These are phyloP conservation scores for Hydrocynus forskahlii DNA, from an alignment of 2,797 vertebrate genomes.

Conservation along the genomic window DNA sequence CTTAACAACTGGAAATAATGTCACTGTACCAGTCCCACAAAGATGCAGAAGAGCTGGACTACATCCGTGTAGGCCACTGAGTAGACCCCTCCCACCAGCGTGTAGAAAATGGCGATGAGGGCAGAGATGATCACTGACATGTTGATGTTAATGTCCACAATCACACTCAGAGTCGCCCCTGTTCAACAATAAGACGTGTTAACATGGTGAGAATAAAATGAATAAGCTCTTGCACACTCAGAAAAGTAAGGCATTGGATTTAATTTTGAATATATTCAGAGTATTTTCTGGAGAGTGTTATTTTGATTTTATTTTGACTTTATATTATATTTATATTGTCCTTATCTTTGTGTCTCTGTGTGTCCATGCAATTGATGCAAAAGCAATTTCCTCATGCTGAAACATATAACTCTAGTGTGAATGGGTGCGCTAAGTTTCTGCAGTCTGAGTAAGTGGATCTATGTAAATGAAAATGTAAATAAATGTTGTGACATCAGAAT, in stretches of 20 bases:
- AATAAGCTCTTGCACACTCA: background rate
- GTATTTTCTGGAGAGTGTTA: too few species aligned
- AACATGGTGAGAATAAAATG: background rate
- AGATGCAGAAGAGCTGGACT: conserved; percentile 97
- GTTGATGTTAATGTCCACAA: conserved; percentile 90
- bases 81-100: conserved; percentile 92
- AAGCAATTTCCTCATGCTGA: too few species aligned
- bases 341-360: too few species aligned
- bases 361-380: too few species aligned
- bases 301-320: too few species aligned
- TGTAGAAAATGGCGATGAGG: conserved; percentile 93
- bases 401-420: too few species aligned
- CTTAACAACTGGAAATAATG: background rate
- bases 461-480: too few species aligned
- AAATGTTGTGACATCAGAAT: too few species aligned
- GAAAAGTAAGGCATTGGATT: background rate
- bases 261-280: background rate
- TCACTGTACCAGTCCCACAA: conserved; percentile 86
- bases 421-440: too few species aligned
- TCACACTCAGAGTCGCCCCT: conserved; percentile 97
- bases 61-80: conserved; percentile 98
- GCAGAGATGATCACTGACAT: conserved; percentile 92
- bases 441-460: too few species aligned
- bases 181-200: background rate
- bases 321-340: too few species aligned